Evolutionary conservation across 2,888 invertebrate species (phyloP), one percentile per base, ranked within the genome.

Genomic region (Eristalis arbustorum): DNA sequence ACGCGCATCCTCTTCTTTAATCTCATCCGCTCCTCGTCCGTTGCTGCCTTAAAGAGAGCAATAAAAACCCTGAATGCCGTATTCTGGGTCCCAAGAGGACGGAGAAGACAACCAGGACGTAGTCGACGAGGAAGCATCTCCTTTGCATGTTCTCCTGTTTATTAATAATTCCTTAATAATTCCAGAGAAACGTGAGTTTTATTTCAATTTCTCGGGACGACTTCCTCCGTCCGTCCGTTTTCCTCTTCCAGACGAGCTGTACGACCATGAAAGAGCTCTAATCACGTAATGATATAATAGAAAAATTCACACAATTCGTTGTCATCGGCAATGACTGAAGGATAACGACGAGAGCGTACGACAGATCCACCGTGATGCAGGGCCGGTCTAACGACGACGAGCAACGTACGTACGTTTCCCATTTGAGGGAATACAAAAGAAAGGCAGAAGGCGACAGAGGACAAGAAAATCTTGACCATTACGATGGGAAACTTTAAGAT

Each of bases 161-260:
- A 87, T 87, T 83, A 87, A 72, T 87, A 84, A 84, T 84, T 84
- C 78, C 79, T 73, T 74, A 73, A 83, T 78, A 82, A 85, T 85
- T 82, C 82, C 74, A 63, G 59, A 23, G 59, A 34, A 87, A 83
- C 87, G 87, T 87, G 87, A 66, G 83, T 83, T 67, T 72, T 72
- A 87, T 87, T 79, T 87, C 78, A 87, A 87, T 82, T 66, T 80
- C 75, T 59, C 66, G 71, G 59, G 22, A 75, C 68, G 62, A 72
- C 42, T 61, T 49, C 23, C 23, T 22, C 56, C 31, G 14, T 40
- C 6, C 2, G n/a, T n/a, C n/a, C n/a, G n/a, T 34, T 11, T 3
- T 31, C 22, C 22, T 23, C 22, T 10, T 40, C 2, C 37, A 37
- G 37, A 3, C 49, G 49, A 18, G 49, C 49, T 18, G 49, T 8